These are phyloP conservation scores for Saturnia japonica DNA, from an alignment of 2,888 invertebrate species.

Conservation along the genomic window DNA sequence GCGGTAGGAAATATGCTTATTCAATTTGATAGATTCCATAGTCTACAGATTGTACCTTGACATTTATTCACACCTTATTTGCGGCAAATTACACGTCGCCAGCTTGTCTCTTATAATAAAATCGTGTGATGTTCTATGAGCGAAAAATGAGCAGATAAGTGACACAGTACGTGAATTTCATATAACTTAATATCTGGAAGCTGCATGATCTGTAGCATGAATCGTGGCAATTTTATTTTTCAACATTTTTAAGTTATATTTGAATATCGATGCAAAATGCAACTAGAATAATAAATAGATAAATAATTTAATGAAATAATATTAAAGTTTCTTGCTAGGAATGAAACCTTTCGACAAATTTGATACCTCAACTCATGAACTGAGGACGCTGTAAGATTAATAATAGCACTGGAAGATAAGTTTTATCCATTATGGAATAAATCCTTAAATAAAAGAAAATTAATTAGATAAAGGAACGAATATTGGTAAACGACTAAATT, in stretches of 20 bases:
- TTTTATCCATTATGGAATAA: background rate
- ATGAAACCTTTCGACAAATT: too few species aligned
- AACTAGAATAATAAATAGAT: background rate
- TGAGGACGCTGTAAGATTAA: background rate
- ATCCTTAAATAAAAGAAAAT: too few species aligned
- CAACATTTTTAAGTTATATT: too few species aligned
- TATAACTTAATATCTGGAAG: background rate
- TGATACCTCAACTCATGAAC: background rate
- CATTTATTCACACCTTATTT: constrained; percentile 9
- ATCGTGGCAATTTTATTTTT: background rate
- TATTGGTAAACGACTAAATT: too few species aligned
- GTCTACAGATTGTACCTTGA: background rate
- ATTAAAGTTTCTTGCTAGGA: background rate
- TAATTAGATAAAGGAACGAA: too few species aligned
- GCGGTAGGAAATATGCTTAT: background rate
- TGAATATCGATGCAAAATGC: background rate
- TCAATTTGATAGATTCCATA: constrained; percentile 6
- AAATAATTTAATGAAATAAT: background rate
- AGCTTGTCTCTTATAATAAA: background rate
- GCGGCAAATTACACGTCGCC: background rate
- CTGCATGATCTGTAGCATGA: background rate
- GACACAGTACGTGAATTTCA: background rate
- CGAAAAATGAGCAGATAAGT: background rate
- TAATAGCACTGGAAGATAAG: background rate
- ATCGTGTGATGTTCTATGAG: background rate